Evolutionary conservation across 1,140 invertebrate species (phyloP), one percentile per base, ranked within the genome.

Genomic region (Pogonomyrmex californicus): DNA sequence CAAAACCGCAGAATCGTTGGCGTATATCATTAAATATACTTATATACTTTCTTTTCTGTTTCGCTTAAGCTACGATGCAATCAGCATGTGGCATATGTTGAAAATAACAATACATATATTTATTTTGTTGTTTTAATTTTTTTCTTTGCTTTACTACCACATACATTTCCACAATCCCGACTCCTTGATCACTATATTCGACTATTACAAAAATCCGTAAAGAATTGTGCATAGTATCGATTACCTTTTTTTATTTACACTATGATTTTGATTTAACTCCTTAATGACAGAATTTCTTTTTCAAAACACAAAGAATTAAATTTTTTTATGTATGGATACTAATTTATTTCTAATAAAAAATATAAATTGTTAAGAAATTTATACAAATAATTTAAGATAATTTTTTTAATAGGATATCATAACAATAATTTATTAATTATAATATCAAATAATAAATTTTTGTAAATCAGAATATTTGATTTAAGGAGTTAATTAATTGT

Each of bases 91-190:
- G 82, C 87, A 60, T 91, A 91, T 91, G 91, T 91, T 86, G 58
- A 85, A 75, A 88, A 86, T 91, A 91, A 91, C 79, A 91, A 91
- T 91, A 91, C 58, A 91, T 91, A 86, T 91, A 91, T 91, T 91
- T 91, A 91, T 91, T 91, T 91, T 91, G 90, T 91, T 91, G 90
- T 91, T 91, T 91, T 91, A 91, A 91, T 88, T 91, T 87, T 88
- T 51, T 90, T 91, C 62, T 89, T 89, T 68, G 88, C 88, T 90
- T 90, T 49, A 87, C 41, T 62, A 23, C 51, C 77, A 23, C 23
- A 23, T 23, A 23, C 23, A 60, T 51, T 76, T 75, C 70, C 2
- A 41, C 23, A 5, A 76, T 73, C 68, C 70, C n/a, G 58, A 62
- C 56, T 6, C 56, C 10, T 17, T 41, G 33, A 56, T 9, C 23